phyloP scores from a whole-genome alignment of 2,797 vertebrate species.

The Gymnothorax javanicus region DNA sequence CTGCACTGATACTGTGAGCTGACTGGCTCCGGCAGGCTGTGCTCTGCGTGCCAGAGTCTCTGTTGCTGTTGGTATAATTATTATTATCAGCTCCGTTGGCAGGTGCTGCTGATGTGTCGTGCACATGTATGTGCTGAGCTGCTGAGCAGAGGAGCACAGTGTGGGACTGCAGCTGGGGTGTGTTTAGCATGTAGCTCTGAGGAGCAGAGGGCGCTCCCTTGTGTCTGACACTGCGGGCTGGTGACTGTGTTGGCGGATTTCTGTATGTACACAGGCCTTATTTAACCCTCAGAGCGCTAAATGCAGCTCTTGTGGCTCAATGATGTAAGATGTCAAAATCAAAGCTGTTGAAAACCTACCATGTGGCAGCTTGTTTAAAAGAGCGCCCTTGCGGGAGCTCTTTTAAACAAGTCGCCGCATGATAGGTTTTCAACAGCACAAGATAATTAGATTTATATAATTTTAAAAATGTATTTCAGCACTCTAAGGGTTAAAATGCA shows the following conservation, averaged over 20 bases:
- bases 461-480: too few species aligned
- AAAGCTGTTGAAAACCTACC: too few species aligned
- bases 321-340: too few species aligned
- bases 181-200: neutral
- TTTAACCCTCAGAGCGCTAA: neutral
- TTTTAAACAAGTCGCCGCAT: too few species aligned
- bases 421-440: too few species aligned
- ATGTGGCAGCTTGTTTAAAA: too few species aligned
- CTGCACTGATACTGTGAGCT: conserved; percentile 33
- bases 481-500: neutral
- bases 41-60: conserved; percentile 42
- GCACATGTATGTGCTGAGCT: conserved; percentile 16
- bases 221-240: neutral
- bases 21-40: conserved; percentile 51
- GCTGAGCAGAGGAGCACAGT: conserved; percentile 13
- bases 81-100: conserved; percentile 38
- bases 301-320: too few species aligned
- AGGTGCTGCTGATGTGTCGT: neutral
- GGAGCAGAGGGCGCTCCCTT: neutral
- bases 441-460: too few species aligned
- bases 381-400: too few species aligned
- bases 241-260: neutral
- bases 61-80: conserved; percentile 47
- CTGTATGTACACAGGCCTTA: neutral
- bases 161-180: neutral